These are phyloP conservation scores for Patagioenas fasciata DNA, from an alignment of 2,113 vertebrate genomes.

Conservation along the genomic window DNA sequence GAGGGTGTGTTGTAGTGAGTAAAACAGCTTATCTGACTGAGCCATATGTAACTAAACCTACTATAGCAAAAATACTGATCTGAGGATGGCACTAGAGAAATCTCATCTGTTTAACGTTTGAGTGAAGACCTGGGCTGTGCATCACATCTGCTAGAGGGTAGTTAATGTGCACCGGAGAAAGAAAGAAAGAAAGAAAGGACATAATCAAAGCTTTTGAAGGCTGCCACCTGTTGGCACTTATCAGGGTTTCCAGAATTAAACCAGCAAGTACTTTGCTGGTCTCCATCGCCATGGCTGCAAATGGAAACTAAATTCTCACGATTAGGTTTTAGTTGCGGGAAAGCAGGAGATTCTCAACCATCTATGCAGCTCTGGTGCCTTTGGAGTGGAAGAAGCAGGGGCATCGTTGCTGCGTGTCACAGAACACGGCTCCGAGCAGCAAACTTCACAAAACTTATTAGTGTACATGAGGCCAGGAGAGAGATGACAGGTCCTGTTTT, in stretches of 20 bases:
- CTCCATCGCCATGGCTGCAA: neutral
- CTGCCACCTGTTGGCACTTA: neutral
- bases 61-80: fast-evolving
- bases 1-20: neutral
- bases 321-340: neutral
- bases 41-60: fast-evolving
- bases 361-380: neutral
- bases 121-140: neutral
- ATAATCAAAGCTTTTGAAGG: neutral
- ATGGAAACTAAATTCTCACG: neutral
- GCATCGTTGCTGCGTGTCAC: neutral
- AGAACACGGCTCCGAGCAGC: neutral
- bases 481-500: neutral
- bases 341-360: neutral
- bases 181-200: neutral
- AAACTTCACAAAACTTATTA: neutral
- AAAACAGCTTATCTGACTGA: neutral
- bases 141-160: fast-evolving
- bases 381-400: neutral
- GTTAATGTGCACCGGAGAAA: neutral
- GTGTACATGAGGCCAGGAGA: neutral
- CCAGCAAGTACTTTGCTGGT: neutral
- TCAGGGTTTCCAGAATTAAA: neutral
- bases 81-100: neutral
- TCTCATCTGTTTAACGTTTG: neutral